Conservation (phyloP, 1,140 invertebrate genomes). For the Babylonia areolata region DNA sequence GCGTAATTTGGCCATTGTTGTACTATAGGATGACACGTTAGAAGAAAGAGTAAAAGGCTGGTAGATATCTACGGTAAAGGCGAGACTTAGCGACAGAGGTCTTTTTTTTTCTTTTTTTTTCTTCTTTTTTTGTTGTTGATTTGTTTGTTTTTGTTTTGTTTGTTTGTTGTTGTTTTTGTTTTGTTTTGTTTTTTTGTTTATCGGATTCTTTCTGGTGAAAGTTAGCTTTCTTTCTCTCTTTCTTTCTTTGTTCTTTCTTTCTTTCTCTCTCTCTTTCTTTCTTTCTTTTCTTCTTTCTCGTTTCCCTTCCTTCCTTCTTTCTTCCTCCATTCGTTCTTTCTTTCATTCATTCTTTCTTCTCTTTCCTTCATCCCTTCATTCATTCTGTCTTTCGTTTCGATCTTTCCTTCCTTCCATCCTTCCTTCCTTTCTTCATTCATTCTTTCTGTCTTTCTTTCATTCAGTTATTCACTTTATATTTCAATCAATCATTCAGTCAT, state of each 20-base stretch:
- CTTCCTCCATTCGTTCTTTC: background rate
- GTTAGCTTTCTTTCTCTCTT: constrained; percentile 4
- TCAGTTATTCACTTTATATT: background rate
- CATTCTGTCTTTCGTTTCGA: background rate
- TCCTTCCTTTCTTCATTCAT: background rate
- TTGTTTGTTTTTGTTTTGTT: too few species aligned
- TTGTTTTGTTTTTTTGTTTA: background rate
- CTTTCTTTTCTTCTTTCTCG: background rate
- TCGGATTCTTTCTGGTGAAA: background rate
- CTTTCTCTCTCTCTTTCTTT: background rate
- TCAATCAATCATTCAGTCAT: background rate
- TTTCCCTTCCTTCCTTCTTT: background rate
- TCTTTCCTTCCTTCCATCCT: background rate
- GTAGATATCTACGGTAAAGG: too few species aligned
- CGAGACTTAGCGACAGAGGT: too few species aligned
- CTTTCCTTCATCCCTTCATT: background rate
- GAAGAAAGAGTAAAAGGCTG: too few species aligned
- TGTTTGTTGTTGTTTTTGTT: too few species aligned
- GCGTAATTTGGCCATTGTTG: too few species aligned
- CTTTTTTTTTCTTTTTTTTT: too few species aligned
- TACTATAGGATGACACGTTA: too few species aligned
- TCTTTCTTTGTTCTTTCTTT: background rate
- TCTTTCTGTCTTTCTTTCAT: background rate
- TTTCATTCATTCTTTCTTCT: background rate
- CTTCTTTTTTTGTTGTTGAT: too few species aligned